Base-by-base conservation (phyloP, 2,888 invertebrate species). In the Dolichopus griseipennis region DNA sequence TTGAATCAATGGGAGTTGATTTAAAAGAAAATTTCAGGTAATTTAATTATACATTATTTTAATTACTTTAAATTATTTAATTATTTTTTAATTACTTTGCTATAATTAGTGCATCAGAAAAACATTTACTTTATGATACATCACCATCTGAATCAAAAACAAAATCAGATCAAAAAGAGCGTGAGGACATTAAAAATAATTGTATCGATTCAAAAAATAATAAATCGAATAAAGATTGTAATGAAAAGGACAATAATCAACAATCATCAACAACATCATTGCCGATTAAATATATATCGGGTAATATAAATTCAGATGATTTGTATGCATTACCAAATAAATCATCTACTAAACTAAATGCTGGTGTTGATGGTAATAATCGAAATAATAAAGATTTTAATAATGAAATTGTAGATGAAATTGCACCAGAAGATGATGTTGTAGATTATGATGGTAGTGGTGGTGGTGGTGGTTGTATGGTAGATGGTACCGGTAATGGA, bases 1-100 rank as follows among this genome's bases (percentile, higher is more conserved):
- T 88, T 70, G 86, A 85, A 71, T 87, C 87, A 72, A 89, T 89
- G 88, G 90, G 90, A 33, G 88, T 89, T 66, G 88, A 89, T 77
- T 83, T 88, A 68, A 76, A 76, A 69, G 75, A 75, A 66, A 73
- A 75, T 72, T 75, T 76, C 69, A 74, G 74, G 75, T 75, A 73
- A 65, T 41, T 61, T 33, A 64, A 37, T 7, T 15, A n/a, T 12
- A 6, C 8, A 12, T 8, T n/a, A 1, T 21, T 9, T 20, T 10
- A 41, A 15, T 61, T 7, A 1, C 4, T 37, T 10, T 5, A 37
- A 37, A 37, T 37, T 37, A 10, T 37, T 37, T 37, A 10, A 15
- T 67, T 27, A 34, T 34, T 34, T 34, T 34, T 34, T 34, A 7
- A n/a, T n/a, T n/a, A n/a, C n/a, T 34, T 34, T 34, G 5, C 9